Conservation (phyloP, 2,113 vertebrate genomes). For the Cochlearius cochlearius region DNA sequence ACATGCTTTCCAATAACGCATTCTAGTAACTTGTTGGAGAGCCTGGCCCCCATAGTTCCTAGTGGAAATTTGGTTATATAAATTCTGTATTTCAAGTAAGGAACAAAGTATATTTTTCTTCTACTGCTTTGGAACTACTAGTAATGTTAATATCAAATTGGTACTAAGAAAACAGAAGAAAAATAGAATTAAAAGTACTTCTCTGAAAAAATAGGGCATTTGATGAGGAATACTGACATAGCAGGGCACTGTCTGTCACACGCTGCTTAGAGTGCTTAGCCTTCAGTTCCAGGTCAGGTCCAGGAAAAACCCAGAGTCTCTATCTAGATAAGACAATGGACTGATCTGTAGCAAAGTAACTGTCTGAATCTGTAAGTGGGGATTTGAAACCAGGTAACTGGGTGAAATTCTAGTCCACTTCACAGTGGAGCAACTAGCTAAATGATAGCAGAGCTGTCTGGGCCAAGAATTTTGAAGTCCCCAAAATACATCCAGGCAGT, state of each 20-base stretch:
- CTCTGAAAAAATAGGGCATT: neutral
- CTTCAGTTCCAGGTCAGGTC: neutral
- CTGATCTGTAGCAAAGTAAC: neutral
- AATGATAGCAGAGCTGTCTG: neutral
- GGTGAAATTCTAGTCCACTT: neutral
- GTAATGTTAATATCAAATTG: neutral
- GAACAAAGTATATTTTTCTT: neutral
- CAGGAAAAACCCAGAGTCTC: neutral
- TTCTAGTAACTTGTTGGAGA: neutral
- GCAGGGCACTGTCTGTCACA: too few species aligned
- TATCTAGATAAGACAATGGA: neutral
- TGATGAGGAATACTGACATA: neutral
- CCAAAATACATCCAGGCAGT: neutral
- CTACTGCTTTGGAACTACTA: neutral
- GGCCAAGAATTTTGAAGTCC: neutral
- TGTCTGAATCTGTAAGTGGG: neutral
- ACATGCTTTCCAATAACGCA: neutral
- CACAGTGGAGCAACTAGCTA: neutral
- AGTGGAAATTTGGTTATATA: neutral
- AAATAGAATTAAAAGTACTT: neutral
- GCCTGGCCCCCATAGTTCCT: neutral
- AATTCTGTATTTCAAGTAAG: neutral
- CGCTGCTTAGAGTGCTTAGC: neutral
- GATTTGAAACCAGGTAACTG: neutral
- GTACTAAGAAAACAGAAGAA: neutral